Conservation (phyloP, 2,113 vertebrate genomes). For the Apodemus sylvaticus region DNA sequence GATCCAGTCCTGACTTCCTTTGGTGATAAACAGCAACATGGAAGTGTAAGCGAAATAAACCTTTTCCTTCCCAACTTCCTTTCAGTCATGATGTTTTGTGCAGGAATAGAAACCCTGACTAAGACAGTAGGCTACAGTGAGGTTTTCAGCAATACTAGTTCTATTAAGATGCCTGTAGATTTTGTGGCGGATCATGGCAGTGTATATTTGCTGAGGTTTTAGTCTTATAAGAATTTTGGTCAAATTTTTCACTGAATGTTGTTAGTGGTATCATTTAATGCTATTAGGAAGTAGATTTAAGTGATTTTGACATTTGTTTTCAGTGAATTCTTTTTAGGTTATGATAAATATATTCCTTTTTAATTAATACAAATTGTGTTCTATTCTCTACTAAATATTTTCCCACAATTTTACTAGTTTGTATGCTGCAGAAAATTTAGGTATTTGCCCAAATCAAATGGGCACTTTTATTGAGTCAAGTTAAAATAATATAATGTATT, state of each 20-base stretch:
- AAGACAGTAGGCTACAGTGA: too few species aligned
- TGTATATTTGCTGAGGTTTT: not conserved
- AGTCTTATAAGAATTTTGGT: not conserved
- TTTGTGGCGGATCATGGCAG: not conserved
- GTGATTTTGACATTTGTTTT: not conserved
- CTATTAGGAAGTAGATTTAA: not conserved
- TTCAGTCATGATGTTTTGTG: too few species aligned
- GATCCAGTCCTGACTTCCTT: too few species aligned
- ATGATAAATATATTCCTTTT: not conserved
- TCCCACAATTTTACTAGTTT: not conserved
- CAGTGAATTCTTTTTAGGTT: not conserved
- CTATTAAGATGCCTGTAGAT: not conserved
- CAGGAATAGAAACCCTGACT: too few species aligned
- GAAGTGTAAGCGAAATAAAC: too few species aligned
- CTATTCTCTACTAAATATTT: not conserved
- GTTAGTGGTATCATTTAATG: not conserved
- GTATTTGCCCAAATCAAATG: not conserved
- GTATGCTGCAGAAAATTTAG: not conserved
- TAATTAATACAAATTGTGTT: not conserved
- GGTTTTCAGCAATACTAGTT: not conserved
- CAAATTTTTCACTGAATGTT: not conserved
- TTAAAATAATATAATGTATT: not conserved
- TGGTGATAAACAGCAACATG: too few species aligned
- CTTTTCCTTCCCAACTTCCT: too few species aligned
- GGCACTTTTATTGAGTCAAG: not conserved